A percentile compares a stretch with the other conserved stretches of the same genome.
Evolutionary conservation across 1,140 invertebrate genomes (phyloP).

Genomic region (Zaprionus tsacasi): DNA sequence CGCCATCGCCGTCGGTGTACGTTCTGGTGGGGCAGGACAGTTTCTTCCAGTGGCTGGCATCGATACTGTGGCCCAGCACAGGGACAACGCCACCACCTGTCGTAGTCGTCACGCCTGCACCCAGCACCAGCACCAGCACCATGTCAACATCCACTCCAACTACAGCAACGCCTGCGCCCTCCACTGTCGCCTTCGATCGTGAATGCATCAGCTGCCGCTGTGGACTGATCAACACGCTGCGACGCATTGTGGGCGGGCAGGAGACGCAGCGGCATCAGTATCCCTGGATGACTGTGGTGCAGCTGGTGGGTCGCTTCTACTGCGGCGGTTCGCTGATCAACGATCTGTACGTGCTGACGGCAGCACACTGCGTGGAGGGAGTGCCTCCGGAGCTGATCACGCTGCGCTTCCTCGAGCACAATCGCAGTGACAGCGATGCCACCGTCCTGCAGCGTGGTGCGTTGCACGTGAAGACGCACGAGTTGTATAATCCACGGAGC

Average conservation of each 20-base stretch:
- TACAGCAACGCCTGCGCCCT: slow-evolving; percentile 1
- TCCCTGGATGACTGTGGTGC: slow-evolving; percentile 90
- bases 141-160: slow-evolving; percentile 8
- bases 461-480: slow-evolving; percentile 85
- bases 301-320: slow-evolving; percentile 89
- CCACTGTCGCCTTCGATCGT: slow-evolving; percentile 24
- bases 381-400: slow-evolving; percentile 87
- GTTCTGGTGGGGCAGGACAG: neutral
- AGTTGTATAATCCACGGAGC: slow-evolving; percentile 88
- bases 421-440: slow-evolving; percentile 61
- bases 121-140: slow-evolving; percentile 15
- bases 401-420: slow-evolving; percentile 89
- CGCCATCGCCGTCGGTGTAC: neutral
- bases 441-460: slow-evolving; percentile 49
- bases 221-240: slow-evolving; percentile 87
- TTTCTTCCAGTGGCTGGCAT: slow-evolving; percentile 53
- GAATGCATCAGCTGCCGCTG: slow-evolving; percentile 86
- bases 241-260: slow-evolving; percentile 90
- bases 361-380: slow-evolving; percentile 80
- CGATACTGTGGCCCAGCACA: slow-evolving; percentile 38
- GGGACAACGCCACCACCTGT: slow-evolving; percentile 3
- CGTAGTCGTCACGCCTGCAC: neutral
- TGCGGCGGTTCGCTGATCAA: slow-evolving; percentile 90
- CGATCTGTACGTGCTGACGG: slow-evolving; percentile 79
- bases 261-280: slow-evolving; percentile 89